Base-by-base conservation (phyloP, 2,113 vertebrate species). In the Ornithorhynchus anatinus region DNA sequence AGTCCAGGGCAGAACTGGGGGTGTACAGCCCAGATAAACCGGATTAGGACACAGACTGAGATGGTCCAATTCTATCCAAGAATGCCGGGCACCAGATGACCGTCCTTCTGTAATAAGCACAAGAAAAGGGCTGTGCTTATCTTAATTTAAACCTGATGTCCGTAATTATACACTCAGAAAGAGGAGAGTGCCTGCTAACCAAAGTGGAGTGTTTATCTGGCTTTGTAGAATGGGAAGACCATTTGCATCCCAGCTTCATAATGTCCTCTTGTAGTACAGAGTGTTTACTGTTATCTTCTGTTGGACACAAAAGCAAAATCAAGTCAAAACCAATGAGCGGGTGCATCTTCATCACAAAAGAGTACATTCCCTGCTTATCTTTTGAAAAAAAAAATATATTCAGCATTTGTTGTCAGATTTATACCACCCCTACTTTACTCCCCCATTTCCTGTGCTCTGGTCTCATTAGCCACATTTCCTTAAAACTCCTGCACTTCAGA, bases 401-500 rank as follows among this genome's bases (percentile, higher is more conserved):
- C 72, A 69, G 32, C 79, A 53, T 90, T 90, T 88, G 79, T 90
- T 90, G 91, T 68, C 84, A 87, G 83, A 84, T 88, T 72, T 72
- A 91, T 82, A 81, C 63, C 72, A 79, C n/a, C n/a, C n/a, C n/a
- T 63, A 51, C 39, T 3, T 3, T 48, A 72, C 45, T 71, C 50
- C 63, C 60, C 35, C 35, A 53, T 61, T 86, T 92, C 82, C 82
- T 78, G 47, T 79, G 37, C 77, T 77, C 77, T 80, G 31, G 37
- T 86, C 87, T 92, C 86, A 89, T 90, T 91, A 92, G 54, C 69
- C 77, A 85, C 57, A 82, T 89, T 88, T 82, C 76, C 79, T 87
- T 76, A 84, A 86, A 90, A 89, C 76, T 87, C 66, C 48, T 70
- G 50, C 78, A 74, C 77, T 89, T 86, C 45, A 73, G 86, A 88